Evolutionary conservation across 2,888 invertebrate species (phyloP), one percentile per base, ranked within the genome.

Genomic region (Calephelis perditalis): DNA sequence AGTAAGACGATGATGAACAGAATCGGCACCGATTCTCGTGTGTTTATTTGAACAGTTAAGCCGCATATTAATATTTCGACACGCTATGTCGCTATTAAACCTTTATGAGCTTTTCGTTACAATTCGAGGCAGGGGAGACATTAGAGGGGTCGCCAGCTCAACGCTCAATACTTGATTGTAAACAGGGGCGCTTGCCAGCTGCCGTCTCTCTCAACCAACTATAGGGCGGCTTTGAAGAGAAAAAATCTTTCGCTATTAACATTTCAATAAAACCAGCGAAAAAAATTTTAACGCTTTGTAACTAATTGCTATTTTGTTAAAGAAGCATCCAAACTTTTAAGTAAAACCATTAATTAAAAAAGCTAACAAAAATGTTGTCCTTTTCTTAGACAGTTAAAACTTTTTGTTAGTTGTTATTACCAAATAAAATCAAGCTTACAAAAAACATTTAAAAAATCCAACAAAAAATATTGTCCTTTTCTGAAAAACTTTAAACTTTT

Each of bases 11-110:
- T 40, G 8, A 40, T 3, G 5, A 40, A 40, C 40, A 40, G 40
- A 40, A 40, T 40, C 8, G 6, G 40, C 40, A 40, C 40, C 40
- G 8, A 73, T 75, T 71, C 70, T n/a, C 36, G 36, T n/a, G 15
- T 71, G 73, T 74, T 75, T 76, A 77, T 76, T 77, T 67, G 67
- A 70, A 74, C 76, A 76, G 77, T 78, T 79, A 78, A 73, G 72
- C 80, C 76, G 75, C 80, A 78, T 81, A 82, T 83, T 82, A 82
- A 82, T 84, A 82, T 85, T 86, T 82, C 78, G 79, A 83, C 85
- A 85, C 84, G 83, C 78, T 75, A 81, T 78, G 78, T 81, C 76
- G 79, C 79, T 74, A 85, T 88, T 84, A 87, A 81, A 81, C 79
- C 78, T 81, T 80, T 83, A 84, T 78, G 73, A 78, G 70, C 70